Evolutionary conservation across 2,113 vertebrate genomes (phyloP).

Genomic region (Macaca mulatta): DNA sequence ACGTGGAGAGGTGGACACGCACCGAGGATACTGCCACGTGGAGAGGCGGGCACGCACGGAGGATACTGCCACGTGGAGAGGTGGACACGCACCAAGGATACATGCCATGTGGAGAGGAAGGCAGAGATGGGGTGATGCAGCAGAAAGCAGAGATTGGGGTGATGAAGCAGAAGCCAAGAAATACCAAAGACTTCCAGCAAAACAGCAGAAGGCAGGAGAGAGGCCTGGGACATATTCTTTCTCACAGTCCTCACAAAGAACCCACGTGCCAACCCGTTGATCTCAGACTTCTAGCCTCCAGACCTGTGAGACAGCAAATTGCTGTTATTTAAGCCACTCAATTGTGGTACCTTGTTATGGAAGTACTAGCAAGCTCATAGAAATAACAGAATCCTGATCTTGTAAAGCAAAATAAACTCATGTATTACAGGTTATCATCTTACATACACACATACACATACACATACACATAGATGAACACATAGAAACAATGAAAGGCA

Average conservation of each 20-base stretch:
- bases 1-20: neutral
- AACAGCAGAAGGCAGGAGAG: neutral
- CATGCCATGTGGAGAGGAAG: neutral
- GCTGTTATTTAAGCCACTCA: neutral
- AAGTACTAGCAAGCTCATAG: neutral
- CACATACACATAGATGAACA: neutral
- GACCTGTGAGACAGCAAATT: rapidly evolving
- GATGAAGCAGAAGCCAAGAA: neutral
- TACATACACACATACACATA: neutral
- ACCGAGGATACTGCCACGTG: neutral
- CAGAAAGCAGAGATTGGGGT: neutral
- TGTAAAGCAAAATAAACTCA: neutral
- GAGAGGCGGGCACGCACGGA: neutral
- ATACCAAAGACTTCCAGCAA: neutral
- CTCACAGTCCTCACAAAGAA: neutral
- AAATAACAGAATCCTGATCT: neutral
- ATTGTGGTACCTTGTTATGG: neutral
- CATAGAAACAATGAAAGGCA: neutral
- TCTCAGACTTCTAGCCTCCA: neutral
- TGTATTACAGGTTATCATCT: neutral
- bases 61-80: neutral
- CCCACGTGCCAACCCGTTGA: neutral
- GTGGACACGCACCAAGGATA: neutral
- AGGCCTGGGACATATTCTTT: neutral
- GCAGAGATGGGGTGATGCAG: rapidly evolving